Base-by-base conservation (phyloP, 2,113 vertebrate species). In the Cheilinus undulatus region DNA sequence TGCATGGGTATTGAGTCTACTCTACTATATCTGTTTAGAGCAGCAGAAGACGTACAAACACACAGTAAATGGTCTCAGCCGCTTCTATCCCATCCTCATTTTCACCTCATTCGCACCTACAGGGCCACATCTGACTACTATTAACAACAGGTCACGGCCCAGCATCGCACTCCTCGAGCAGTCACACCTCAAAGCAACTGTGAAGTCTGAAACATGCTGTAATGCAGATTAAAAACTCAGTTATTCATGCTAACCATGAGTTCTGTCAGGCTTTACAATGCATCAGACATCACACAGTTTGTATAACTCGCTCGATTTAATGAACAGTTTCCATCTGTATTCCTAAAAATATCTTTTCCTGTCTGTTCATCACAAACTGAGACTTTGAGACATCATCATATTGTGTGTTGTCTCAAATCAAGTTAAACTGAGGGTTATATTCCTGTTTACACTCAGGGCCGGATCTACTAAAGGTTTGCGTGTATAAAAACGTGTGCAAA, bases 31-130 rank as follows among this genome's bases (percentile, higher is more conserved):
- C 52, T 51, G 79, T 88, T 86, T 70, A 27, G 40, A 79, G 60
- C 63, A 51, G 59, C 63, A 54, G 7, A 40, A 34, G 32, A 52
- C 58, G 40, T 23, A 73, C 54, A 64, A 69, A 80, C 57, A 80
- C 62, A 42, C 13, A 80, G 71, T 74, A 53, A 28, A 24, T 57
- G 88, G 92, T 82, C 93, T 88, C 93, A 93, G 93, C 91, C 89
- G 91, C 80, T 91, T 76, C 82, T 34, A 67, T 71, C 80, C 43
- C 1, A 70, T 85, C 68, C 86, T 93, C 89, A 93, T 94, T 94
- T 92, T 92, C 93, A 94, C 91, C 92, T 93, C 91, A 93, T 94
- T 93, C 84, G 48, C 93, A 52, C 92, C 86, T 91, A 79, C 48
- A 70, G 57, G 23, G 75, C 80, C 88, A 78, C 80, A 82, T 90